Base-by-base conservation (phyloP, 2,113 vertebrate species). In the Hepsetus odoe region DNA sequence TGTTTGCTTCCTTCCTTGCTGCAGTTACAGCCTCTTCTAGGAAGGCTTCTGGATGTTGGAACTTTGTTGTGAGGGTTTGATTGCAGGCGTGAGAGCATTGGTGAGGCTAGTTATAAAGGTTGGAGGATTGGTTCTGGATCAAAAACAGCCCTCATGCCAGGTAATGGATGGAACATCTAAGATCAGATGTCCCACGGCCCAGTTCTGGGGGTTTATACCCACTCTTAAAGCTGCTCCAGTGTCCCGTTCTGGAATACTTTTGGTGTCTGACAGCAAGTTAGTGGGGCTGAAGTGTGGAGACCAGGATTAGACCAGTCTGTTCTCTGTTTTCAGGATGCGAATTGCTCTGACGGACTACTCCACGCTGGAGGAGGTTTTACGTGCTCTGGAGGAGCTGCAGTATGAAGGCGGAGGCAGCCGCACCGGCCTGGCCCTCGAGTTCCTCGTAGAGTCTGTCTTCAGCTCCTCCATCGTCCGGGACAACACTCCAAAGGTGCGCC, bases 331-430 rank as follows among this genome's bases (percentile, higher is more conserved):
- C 86, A 97, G 96, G 88, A 95, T 95, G 92, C 89, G 76, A 0
- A 92, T 94, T 1, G 94, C 93, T 72, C 84, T 96, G 89, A 93
- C 92, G 0, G 95, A 96, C 86, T 94, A 92, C 0, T 80, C 72
- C 77, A 90, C 90, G 22, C 20, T 90, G 0, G 74, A 90, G n/a
- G 93, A 93, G 53, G 88, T 86, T 30, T 85, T 95, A 75, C 85
- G 85, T 59, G 92, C 93, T 2, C 49, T 94, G 76, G 89, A 87
- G 83, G 90, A 89, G 30, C 86, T 96, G 33, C 88, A 85, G 1
- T 90, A 86, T 26, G 80, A 91, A 30, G 93, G 94, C 0, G 86
- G 93, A 40, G 87, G 83, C 86, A 91, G 93, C 68, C 91, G 83
- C 28, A 94, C 76, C 0, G 94, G 94, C 0, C 85, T 88, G 30